Evolutionary conservation across 53 echinoderm and acorn worm genomes (phyloP), one percentile per base, ranked within the genome.

Genomic region (Holothuria leucospilota): DNA sequence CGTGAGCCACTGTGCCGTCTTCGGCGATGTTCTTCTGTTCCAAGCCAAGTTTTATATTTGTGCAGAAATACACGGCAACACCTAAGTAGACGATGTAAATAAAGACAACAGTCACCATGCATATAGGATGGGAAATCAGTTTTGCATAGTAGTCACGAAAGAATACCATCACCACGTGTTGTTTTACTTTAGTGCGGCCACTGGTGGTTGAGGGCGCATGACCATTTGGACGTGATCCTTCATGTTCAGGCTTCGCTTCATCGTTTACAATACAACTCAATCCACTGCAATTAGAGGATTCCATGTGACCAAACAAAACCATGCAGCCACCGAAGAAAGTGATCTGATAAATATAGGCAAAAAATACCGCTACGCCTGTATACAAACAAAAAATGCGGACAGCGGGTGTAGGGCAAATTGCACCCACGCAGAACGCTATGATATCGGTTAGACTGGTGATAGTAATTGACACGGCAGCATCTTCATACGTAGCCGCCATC

Each of bases 91-190:
- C 67, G 5, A 88, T 51, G 64, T 90, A 94, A 38, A 58, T 7
- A 12, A 87, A 58, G 23, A 94, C 27, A 39, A 89, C 88, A 7
- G 90, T 0, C 1, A 68, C 24, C 71, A 94, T 94, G 4, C 90
- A 88, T 82, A 82, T 87, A 30, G 62, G 62, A 67, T 86, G 78
- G 59, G 87, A 94, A 29, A 96, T 78, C 74, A 96, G 92, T 20
- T 94, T 94, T 20, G 86, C 92, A 84, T 96, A 96, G 91, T 94
- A 94, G 27, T 90, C 87, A 21, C 87, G 82, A 64, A 96, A 96
- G 72, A 96, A 86, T 70, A 94, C 91, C 94, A 92, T 92, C 69
- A 96, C 88, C 53, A 86, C 90, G 77, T 96, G 94, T 84, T 93
- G 88, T 87, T 86, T 68, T 0, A 25, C 24, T 24, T 41, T 68